Percentiles rank a stretch among this genome's conserved stretches.
phyloP scores from a whole-genome alignment of 2,113 vertebrate genomes.

The Noturus placidus region DNA sequence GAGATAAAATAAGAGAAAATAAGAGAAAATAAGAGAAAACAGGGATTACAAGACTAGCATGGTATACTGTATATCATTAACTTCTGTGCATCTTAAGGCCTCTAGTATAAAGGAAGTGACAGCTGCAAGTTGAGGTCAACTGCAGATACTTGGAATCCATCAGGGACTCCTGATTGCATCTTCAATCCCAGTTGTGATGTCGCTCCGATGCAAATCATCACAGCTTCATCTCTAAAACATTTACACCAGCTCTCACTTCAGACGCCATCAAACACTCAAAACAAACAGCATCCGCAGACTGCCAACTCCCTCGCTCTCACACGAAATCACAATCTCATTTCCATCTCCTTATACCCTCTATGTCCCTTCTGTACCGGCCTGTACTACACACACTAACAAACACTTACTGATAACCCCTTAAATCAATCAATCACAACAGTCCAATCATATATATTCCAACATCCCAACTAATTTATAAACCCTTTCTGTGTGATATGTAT shows the following conservation, averaged over 20 bases:
- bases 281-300: not conserved
- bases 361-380: not conserved
- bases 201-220: conserved; percentile 26
- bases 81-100: not conserved
- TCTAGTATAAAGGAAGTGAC: not conserved
- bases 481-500: not conserved
- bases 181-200: not conserved
- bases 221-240: conserved; percentile 24
- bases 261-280: conserved; percentile 10
- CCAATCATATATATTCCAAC: not conserved
- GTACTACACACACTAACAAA: not conserved
- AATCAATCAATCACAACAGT: not conserved
- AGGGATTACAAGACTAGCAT: not conserved
- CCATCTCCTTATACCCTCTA: not conserved
- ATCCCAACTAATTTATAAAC: not conserved
- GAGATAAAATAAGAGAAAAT: too few relatives aligned
- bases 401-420: not conserved
- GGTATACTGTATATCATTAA: not conserved
- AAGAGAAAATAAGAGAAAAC: too few relatives aligned
- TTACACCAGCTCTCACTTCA: conserved; percentile 14
- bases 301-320: not conserved
- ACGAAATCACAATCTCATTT: not conserved
- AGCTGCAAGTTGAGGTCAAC: not conserved
- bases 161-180: not conserved
- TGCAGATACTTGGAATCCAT: not conserved